Base-by-base conservation (phyloP, 2,888 invertebrate species). In the Bellardia pandia region DNA sequence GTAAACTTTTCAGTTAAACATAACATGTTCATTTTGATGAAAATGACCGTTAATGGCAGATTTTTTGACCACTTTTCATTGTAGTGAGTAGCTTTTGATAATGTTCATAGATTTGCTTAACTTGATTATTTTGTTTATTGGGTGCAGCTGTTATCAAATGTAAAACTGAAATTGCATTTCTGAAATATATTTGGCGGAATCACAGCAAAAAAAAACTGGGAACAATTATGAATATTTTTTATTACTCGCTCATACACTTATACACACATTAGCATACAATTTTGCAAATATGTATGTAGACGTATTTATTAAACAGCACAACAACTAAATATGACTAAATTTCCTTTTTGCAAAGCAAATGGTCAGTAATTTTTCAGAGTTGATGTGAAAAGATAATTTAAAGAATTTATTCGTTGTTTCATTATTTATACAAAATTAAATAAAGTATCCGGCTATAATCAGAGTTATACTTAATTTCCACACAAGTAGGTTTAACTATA, bases 211-310 rank as follows among this genome's bases (percentile, higher is more conserved):
- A 40, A 30, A 45, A 53, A 37, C 45, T 48, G 33, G 16, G 45
- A 48, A 48, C 30, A 62, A 60, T 37, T 33, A 23, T 62, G n/a
- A 75, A 62, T 16, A 60, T n/a, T 58, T 58, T 23, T 42, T 2
- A 4, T 37, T 37, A 37, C 6, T 37, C 37, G 11, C 33, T 60
- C 5, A 45, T 13, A 30, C n/a, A 58, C 23, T 23, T 23, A 23
- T 23, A 23, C 23, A 23, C 1, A 23, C 14, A 69, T 11, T 33
- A 30, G 30, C 42, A 30, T 56, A 74, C 30, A 62, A 9, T 60
- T 60, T 62, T 33, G 23, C n/a, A 72, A 72, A 58, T 58, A 37
- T 37, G 37, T 37, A 5, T 37, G 5, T 37, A 72, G 56, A 72
- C 42, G 58, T 8, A 58, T 53, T 58, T 1, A 58, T 8, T 56